Evolutionary conservation across 2,113 vertebrate genomes (phyloP), one percentile per base, ranked within the genome.

Genomic region (Elaphurus davidianus): DNA sequence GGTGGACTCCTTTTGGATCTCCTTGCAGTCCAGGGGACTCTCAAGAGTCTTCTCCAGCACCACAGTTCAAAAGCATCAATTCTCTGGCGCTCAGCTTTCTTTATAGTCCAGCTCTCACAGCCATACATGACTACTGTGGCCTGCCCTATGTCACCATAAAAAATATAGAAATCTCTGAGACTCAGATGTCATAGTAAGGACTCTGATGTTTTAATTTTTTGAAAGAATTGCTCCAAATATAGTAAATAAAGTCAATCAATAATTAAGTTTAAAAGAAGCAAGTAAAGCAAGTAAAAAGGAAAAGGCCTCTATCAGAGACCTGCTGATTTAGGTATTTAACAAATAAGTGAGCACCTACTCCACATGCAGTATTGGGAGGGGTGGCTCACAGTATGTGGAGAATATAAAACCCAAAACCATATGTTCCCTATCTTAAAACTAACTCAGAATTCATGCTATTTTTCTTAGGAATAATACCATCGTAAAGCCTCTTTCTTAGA

Each of bases 231-330:
- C 50, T 79, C 91, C 74, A 95, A 88, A 95, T 45, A 86, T 16
- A 76, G 50, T 17, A 62, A 45, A 84, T 62, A 88, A 83, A 83
- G 36, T 64, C 23, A 52, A 79, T 50, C 45, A 71, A 59, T 82
- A 83, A 74, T 21, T 67, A 95, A 64, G 92, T 94, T 40, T 50
- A 92, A 96, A 81, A 96, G 50, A 95, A 62, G 52, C 27, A 52
- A 40, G 47, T 81, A 81, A 81, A 82, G 50, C 79, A 36, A 82
- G 6, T 54, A 19, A 36, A 82, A 54, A 54, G 79, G 9, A 14
- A 82, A 52, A 54, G 19, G n/a, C 33, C 30, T 87, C n/a, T 36
- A 74, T 85, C 15, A 88, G 14, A 97, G 8, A 16, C 12, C 60
- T 62, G 27, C 17, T 55, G 15, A 90, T 62, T 71, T 91, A 60